Evolutionary conservation across 2,797 vertebrate species (phyloP), one percentile per base, ranked within the genome.

Genomic region (Enteromius fasciolatus): DNA sequence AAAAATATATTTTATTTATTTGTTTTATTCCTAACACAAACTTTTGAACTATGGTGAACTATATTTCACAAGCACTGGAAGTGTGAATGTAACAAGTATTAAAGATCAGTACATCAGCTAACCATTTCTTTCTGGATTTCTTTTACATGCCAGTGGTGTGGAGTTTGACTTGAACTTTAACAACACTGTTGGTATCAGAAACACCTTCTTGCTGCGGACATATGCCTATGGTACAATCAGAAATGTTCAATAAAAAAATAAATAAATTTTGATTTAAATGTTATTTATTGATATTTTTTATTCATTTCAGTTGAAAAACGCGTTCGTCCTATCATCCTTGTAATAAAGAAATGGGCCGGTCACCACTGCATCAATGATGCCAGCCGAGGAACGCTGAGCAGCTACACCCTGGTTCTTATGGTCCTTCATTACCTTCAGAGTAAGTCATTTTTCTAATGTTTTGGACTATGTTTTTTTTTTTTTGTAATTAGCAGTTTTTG

Each of bases 91-190:
- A 59, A 23, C 25, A 70, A 50, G 18, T 7, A 78, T 36, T 14
- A 17, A 81, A 44, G n/a, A n/a, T 31, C 39, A n/a, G 20, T 23
- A 57, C n/a, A 59, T 17, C 11, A 25, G 31, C 15, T 54, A 36
- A 63, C 17, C 31, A 39, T 7, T 79, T 44, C 33, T 20, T 23
- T 64, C 23, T 82, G 75, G 33, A 63, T 17, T 33, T 33, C 18
- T 66, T 54, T 80, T 23, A 72, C n/a, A 36, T 57, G 85, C 15
- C 76, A 99, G 98, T 89, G 92, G 94, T 88, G 92, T 98, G 91
- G 97, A 98, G 92, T 99, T 98, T 89, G 98, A 99, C 94, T 96
- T 99, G 93, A 99, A 99, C 92, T 93, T 99, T 91, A 99, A 99
- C 94, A 99, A 98, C 94, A 92, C 95, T 73, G 96, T 98, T 86